These are phyloP conservation scores for Lates japonicus DNA, from an alignment of 2,797 vertebrate species.

Conservation along the genomic window DNA sequence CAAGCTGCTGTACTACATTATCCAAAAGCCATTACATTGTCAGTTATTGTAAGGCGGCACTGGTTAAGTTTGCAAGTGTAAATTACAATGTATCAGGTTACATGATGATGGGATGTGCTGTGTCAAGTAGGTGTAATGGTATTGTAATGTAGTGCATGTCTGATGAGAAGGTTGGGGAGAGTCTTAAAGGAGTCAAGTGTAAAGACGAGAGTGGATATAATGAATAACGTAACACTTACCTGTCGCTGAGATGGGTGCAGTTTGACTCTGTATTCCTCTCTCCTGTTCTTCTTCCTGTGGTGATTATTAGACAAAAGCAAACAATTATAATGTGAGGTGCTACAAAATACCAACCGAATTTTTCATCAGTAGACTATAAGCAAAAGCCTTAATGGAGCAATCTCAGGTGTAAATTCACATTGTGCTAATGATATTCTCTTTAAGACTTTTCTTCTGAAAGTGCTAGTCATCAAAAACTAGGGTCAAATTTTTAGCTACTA, in stretches of 20 bases:
- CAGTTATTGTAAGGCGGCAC: background rate
- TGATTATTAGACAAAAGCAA: constrained; percentile 9
- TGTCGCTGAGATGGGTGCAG: constrained; percentile 80
- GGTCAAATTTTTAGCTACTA: background rate
- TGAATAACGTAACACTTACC: constrained; percentile 76
- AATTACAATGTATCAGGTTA: background rate
- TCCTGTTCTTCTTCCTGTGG: constrained; percentile 78
- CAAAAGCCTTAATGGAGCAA: background rate
- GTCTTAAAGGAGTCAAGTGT: constrained; percentile 60
- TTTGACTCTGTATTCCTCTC: constrained; percentile 81
- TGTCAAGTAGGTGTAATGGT: constrained; percentile 29
- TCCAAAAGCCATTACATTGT: constrained; percentile 2
- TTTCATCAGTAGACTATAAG: background rate
- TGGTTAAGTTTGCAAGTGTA: background rate
- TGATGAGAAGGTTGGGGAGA: constrained; percentile 65
- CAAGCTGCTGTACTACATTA: constrained; percentile 31
- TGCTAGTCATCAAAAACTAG: background rate
- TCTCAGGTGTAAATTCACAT: background rate
- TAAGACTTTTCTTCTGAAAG: background rate
- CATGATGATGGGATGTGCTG: background rate
- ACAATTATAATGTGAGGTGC: background rate
- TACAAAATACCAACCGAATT: background rate
- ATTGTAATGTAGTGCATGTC: constrained; percentile 61
- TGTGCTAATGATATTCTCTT: background rate
- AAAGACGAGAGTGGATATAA: constrained; percentile 61